Base-by-base conservation (phyloP, 1,140 invertebrate genomes). In the Danaus plexippus region DNA sequence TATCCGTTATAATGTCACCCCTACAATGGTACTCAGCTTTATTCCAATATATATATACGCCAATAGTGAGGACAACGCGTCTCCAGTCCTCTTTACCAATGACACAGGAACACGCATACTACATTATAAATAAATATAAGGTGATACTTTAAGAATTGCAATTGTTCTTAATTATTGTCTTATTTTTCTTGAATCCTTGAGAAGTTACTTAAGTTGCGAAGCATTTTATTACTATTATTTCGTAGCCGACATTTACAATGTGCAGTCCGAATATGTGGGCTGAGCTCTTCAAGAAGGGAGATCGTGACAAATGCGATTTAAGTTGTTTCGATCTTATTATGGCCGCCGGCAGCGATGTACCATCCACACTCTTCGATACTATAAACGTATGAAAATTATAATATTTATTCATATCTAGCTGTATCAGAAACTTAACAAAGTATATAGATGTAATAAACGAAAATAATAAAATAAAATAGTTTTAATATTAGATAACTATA, bases 1-100 rank as follows among this genome's bases (percentile, higher is more conserved):
- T 69, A 46, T 53, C 49, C 9, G 43, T 71, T 1, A 43, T 73
- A 3, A 47, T 69, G 0, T 75, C 75, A 2, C 75, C 77, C 0
- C 55, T 76, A 6, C 77, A 77, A 50, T 77, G 77, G 77, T 58
- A 76, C 10, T 68, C 73, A 7, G 73, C 73, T 1, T 32, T 73
- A 9, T 59, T 67, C 6, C 51, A 69, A 11, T 67, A 64, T 43
- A 15, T 71, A 2, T 46, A 59, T 18, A 64, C 71, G 0, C 69
- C 76, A 0, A 61, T 79, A 4, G 6, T 73, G 9, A 64, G 64
- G 48, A 61, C 64, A 42, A 71, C 70, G 0, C 54, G 72, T 9
- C 51, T 79, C 1, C 74, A 77, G 41, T 66, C 67, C 1, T 74
- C 76, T 3, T 18, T 49, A 32, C 54, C 60, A 1, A 66, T 66